Evolutionary conservation across 1,140 invertebrate species (phyloP), one percentile per base, ranked within the genome.

Genomic region (Papilio polyxenes): DNA sequence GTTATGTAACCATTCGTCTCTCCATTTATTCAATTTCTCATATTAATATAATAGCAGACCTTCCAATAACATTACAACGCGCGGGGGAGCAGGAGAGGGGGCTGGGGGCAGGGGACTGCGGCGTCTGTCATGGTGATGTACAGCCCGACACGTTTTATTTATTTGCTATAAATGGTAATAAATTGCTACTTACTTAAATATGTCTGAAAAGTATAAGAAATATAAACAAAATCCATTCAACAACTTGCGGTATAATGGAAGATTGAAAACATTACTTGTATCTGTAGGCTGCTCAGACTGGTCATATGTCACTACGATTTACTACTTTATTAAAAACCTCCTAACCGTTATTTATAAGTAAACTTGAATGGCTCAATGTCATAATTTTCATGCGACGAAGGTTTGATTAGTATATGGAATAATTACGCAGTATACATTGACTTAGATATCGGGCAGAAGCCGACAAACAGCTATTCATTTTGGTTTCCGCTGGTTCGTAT

Each of bases 71-170:
- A 44, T 6, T 4, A 44, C 3, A 7, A 7, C 40, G 3, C 5
- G 59, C 59, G 17, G 62, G 23, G 17, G 62, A 13, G 65, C 11
- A 31, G n/a, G 4, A 15, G 31, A 49, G 48, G 44, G 78, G 23
- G 23, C 23, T 31, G 11, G 17, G 62, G 10, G 31, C 11, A 31
- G n/a, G 4, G 44, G 78, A 31, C 56, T 56, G 53, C 62, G 69
- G 53, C 69, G 53, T 75, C 56, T 48, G 75, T 80, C 82, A 83
- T 76, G 40, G 23, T 81, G 78, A 83, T 48, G 78, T 74, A 83
- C 53, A 79, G 53, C 78, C 11, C 44, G 37, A 53, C 65, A 53
- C 17, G 48, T 74, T 80, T 75, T 77, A 51, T 23, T 69, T 83
- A 83, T 83, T 6, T 69, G 23, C 23, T 23, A 69, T 69, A 69